A percentile compares a stretch with the other conserved stretches of the same genome.
Evolutionary conservation across 2,113 vertebrate genomes (phyloP).

Genomic region (Leptobrachium ailaonicum): DNA sequence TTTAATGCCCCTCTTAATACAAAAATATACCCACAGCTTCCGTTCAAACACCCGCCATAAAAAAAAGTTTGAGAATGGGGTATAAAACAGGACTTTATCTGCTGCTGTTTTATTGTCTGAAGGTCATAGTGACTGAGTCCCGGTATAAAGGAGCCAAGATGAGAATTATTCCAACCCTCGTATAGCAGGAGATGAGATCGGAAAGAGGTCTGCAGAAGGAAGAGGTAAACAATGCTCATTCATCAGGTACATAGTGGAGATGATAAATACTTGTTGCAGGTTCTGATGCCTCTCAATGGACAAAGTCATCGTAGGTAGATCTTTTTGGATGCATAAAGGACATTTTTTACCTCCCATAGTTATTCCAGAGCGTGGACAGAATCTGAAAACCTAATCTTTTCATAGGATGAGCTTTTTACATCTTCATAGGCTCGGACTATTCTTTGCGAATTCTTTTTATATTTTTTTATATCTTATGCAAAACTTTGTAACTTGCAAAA

Average conservation of each 20-base stretch:
- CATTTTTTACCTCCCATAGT: neutral
- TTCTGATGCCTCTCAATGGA: neutral
- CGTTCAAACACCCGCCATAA: slow-evolving; percentile 45
- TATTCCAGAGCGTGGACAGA: neutral
- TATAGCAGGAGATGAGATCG: neutral
- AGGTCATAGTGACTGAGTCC: slow-evolving; percentile 29
- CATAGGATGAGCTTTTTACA: too few relatives aligned
- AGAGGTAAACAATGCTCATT: neutral
- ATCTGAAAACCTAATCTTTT: neutral
- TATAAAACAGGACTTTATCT: slow-evolving; percentile 37
- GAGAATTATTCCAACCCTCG: neutral
- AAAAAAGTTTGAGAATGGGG: slow-evolving; percentile 43
- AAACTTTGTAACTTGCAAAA: too few relatives aligned
- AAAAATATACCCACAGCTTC: slow-evolving; percentile 44
- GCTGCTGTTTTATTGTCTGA: slow-evolving; percentile 39
- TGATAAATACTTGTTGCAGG: neutral
- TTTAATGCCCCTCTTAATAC: slow-evolving; percentile 50
- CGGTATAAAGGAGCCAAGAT: slow-evolving; percentile 7
- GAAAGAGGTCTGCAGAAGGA: neutral
- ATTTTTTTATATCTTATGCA: too few relatives aligned
- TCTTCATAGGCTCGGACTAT: too few relatives aligned
- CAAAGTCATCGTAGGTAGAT: neutral
- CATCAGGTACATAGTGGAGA: neutral
- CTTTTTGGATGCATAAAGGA: neutral
- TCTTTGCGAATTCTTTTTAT: too few relatives aligned